Conservation (phyloP, 2,888 invertebrate species). For the Adineta ricciae region DNA sequence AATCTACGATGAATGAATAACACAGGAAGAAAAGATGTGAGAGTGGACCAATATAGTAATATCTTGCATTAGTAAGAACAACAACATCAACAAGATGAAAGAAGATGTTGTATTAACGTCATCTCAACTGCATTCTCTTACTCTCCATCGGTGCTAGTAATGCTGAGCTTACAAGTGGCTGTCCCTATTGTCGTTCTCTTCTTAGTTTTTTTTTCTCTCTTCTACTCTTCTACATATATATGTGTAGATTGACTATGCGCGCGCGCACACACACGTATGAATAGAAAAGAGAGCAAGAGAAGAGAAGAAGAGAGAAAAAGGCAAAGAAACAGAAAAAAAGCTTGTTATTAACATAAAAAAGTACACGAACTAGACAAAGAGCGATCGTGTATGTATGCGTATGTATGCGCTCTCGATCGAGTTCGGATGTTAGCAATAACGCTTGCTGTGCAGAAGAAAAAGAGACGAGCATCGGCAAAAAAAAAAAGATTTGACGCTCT, state of each 20-base stretch:
- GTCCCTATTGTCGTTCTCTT: not conserved
- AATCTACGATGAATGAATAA: not conserved
- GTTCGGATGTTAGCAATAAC: not conserved
- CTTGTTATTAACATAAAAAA: conserved; percentile 1
- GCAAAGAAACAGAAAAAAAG: conserved; percentile 3
- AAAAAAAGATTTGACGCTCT: not conserved
- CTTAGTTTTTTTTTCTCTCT: not conserved
- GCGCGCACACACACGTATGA: not conserved
- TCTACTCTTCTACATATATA: not conserved
- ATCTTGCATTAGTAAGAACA: conserved; percentile 9
- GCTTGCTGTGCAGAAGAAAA: not conserved
- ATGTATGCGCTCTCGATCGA: not conserved
- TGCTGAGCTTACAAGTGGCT: not conserved
- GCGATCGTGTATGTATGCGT: not conserved
- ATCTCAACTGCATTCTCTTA: not conserved
- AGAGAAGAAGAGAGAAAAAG: too few species aligned
- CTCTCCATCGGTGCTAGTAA: not conserved
- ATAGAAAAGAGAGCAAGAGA: not conserved
- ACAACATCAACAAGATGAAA: not conserved
- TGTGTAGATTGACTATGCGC: not conserved
- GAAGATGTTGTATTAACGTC: conserved; percentile 9
- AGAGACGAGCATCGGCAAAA: not conserved
- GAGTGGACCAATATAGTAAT: not conserved
- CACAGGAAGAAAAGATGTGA: conserved; percentile 4
- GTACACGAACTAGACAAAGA: not conserved